phyloP scores from a whole-genome alignment of 2,888 invertebrate genomes.

The Brachypalpus laphriformis region DNA sequence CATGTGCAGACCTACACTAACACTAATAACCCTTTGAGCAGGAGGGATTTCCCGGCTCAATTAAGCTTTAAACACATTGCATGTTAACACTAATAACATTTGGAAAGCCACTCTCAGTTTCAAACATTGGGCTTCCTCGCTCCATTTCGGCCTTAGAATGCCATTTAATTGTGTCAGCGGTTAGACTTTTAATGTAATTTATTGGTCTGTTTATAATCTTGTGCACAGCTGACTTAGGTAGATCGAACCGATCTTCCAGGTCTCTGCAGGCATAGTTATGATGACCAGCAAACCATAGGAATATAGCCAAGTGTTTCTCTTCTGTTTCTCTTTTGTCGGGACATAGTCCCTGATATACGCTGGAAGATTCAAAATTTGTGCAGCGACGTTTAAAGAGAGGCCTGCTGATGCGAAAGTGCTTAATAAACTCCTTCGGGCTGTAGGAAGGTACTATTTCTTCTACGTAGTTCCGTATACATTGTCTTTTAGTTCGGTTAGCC shows the following conservation, averaged over 20 bases:
- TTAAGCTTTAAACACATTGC: too few relatives aligned
- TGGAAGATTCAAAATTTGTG: not conserved
- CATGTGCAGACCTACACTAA: too few relatives aligned
- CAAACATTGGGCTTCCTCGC: not conserved
- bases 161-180: not conserved
- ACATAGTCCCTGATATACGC: not conserved
- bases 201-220: not conserved
- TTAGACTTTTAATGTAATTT: not conserved
- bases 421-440: not conserved
- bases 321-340: slow-evolving; percentile 4
- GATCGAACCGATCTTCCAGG: not conserved
- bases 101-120: not conserved
- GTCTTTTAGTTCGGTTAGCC: not conserved
- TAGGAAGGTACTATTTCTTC: not conserved
- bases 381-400: not conserved
- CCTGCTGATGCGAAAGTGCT: slow-evolving; percentile 5
- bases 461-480: not conserved
- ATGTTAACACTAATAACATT: not conserved
- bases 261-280: slow-evolving; percentile 11
- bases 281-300: slow-evolving; percentile 32
- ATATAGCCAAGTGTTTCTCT: not conserved
- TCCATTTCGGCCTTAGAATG: not conserved
- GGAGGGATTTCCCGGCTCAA: too few relatives aligned
- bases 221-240: not conserved
- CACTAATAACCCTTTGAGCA: too few relatives aligned